These are phyloP conservation scores for Scaptomyza flava DNA, from an alignment of 2,888 invertebrate genomes.

Conservation along the genomic window DNA sequence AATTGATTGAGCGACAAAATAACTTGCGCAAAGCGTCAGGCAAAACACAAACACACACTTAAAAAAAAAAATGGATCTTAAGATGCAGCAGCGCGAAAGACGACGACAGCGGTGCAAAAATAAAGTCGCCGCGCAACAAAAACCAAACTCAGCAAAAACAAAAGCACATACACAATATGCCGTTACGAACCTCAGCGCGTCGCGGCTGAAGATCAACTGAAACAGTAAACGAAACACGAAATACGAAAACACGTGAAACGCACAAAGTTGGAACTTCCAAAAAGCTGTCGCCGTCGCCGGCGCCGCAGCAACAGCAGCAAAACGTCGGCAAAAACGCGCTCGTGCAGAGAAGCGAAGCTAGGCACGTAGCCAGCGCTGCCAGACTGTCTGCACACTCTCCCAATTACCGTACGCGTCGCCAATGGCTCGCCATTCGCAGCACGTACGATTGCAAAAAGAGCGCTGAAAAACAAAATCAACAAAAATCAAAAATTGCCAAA, in stretches of 20 bases:
- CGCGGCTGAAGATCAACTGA: constrained; percentile 64
- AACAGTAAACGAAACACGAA: constrained; percentile 17
- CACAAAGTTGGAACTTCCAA: constrained; percentile 11
- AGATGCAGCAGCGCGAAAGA: constrained; percentile 38
- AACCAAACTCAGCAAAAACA: neutral
- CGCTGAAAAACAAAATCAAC: neutral
- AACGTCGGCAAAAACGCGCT: neutral
- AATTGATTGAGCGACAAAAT: constrained; percentile 16
- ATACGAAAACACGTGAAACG: constrained; percentile 12
- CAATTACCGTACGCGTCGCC: constrained; percentile 16
- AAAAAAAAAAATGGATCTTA: constrained; percentile 16
- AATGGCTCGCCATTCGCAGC: constrained; percentile 46
- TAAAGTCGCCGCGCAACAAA: constrained; percentile 12
- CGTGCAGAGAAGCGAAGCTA: constrained; percentile 1
- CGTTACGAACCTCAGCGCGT: constrained; percentile 44
- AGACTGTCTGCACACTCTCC: constrained; percentile 27
- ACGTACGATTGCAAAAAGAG: constrained; percentile 58
- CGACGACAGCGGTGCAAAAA: constrained; percentile 22
- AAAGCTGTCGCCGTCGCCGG: neutral
- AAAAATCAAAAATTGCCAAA: constrained; percentile 20
- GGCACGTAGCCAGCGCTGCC: constrained; percentile 25
- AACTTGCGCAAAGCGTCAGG: constrained; percentile 52
- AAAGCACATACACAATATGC: constrained; percentile 5
- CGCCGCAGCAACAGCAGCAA: neutral
- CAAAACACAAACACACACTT: neutral